phyloP scores from a whole-genome alignment of 37 sponge, comb jelly and placozoan genomes.

The Beroe forskalii region DNA sequence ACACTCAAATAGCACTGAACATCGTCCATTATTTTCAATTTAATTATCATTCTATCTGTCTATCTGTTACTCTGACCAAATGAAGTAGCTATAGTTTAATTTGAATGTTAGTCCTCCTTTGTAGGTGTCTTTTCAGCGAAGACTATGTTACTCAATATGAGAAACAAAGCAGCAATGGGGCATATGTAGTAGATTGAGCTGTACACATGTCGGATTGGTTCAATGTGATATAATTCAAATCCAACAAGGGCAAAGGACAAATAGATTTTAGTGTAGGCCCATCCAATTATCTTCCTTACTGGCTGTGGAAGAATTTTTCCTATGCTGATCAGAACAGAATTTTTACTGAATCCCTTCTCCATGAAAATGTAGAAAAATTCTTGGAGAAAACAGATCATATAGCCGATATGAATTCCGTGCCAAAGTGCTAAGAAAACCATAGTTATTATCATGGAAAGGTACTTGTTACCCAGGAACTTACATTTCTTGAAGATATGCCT shows the following conservation, averaged over 20 bases:
- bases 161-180: neutral
- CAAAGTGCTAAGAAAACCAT: slow-evolving; percentile 77
- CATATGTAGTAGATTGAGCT: slow-evolving; percentile 17
- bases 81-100: too few species aligned
- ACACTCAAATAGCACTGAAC: too few species aligned
- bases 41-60: too few species aligned
- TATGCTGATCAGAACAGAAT: neutral
- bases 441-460: slow-evolving; percentile 71
- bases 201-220: neutral
- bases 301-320: neutral
- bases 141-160: neutral
- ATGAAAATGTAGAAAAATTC: slow-evolving; percentile 71
- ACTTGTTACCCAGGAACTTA: slow-evolving; percentile 74
- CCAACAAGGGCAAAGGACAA: slow-evolving; percentile 62
- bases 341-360: slow-evolving; percentile 67
- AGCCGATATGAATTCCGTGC: slow-evolving; percentile 90
- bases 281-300: neutral
- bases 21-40: too few species aligned
- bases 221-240: slow-evolving; percentile 20
- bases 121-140: neutral
- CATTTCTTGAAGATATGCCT: slow-evolving; percentile 84
- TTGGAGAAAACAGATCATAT: slow-evolving; percentile 74
- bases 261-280: slow-evolving; percentile 17
- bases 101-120: neutral
- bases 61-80: too few species aligned